Conservation (phyloP, 2,113 vertebrate genomes). For the Alligator mississippiensis region DNA sequence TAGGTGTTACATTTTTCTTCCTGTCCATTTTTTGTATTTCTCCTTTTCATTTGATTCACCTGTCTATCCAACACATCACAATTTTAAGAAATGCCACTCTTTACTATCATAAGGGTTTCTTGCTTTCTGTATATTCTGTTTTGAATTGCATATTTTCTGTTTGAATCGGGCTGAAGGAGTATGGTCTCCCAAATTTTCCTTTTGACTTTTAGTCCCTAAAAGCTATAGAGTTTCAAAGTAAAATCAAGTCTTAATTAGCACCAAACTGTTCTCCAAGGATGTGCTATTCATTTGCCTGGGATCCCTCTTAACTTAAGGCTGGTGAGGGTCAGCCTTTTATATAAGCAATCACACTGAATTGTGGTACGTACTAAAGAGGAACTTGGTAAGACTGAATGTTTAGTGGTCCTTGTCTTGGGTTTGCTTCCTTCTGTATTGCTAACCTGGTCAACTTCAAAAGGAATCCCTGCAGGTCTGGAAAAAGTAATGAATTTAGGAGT, state of each 20-base stretch:
- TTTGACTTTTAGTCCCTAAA: no score
- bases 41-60: no score
- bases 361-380: neutral
- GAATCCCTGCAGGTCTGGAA: neutral
- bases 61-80: no score
- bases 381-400: neutral
- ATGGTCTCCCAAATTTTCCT: no score
- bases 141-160: no score
- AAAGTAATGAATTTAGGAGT: neutral
- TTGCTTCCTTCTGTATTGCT: neutral
- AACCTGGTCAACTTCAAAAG: neutral
- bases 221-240: no score
- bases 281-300: neutral
- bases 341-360: neutral
- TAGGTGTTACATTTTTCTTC: no score
- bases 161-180: no score
- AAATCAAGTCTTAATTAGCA: neutral
- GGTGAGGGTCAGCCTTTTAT: neutral
- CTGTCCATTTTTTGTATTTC: no score
- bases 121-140: no score
- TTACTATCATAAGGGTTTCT: no score
- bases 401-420: neutral
- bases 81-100: no score
- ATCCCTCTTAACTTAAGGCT: neutral
- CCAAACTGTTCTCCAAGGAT: neutral